Conservation (phyloP, 2,888 invertebrate species). For the Microctonus brassicae region DNA sequence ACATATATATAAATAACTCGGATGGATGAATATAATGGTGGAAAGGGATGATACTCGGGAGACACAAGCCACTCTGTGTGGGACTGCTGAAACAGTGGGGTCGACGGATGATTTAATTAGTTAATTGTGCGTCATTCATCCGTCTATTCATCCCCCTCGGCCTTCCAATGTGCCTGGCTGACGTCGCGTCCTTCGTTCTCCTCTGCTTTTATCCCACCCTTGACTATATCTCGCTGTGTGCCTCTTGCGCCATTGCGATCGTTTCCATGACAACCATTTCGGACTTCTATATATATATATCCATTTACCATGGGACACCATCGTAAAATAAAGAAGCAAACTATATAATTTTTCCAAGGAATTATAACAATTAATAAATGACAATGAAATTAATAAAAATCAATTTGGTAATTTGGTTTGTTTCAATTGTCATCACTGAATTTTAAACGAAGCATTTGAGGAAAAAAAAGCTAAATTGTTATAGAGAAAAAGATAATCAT, state of each 20-base stretch:
- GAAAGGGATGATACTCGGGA: slow-evolving; percentile 61
- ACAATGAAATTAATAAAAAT: no score
- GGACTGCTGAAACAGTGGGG: slow-evolving; percentile 52
- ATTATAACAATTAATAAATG: no score
- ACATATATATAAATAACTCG: not conserved
- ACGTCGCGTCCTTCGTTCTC: slow-evolving; percentile 56
- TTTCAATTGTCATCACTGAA: no score
- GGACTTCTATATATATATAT: slow-evolving; percentile 38
- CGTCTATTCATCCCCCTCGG: slow-evolving; percentile 66
- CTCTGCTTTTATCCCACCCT: slow-evolving; percentile 42
- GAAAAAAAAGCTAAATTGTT: no score
- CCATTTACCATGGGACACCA: not conserved
- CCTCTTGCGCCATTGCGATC: slow-evolving; percentile 51
- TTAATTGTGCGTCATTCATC: slow-evolving; percentile 69
- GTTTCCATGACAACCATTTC: slow-evolving; percentile 49
- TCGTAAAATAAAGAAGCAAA: no score
- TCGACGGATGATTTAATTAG: slow-evolving; percentile 69
- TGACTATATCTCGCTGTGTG: slow-evolving; percentile 32
- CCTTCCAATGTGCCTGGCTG: slow-evolving; percentile 43
- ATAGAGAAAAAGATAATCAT: no score
- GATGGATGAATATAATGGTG: not conserved
- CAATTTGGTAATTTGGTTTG: no score
- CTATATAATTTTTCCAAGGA: no score
- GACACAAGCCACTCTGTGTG: slow-evolving; percentile 48
- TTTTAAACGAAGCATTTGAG: no score